Conservation (phyloP, 1,140 invertebrate genomes). For the Drosophila neocordata region DNA sequence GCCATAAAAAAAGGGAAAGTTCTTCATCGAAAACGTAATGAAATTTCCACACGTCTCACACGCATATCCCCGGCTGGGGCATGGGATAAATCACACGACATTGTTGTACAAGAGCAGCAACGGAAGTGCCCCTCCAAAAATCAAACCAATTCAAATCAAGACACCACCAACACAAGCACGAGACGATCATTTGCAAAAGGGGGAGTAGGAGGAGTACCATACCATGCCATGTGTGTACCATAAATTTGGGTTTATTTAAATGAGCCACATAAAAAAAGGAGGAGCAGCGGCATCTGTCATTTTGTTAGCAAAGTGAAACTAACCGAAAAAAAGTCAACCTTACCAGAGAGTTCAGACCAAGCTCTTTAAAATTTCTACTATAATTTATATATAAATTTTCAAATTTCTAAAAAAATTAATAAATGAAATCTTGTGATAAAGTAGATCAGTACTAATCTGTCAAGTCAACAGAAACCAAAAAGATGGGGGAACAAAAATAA, state of each 20-base stretch:
- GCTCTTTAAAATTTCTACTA: background rate
- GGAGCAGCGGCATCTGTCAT: constrained; percentile 56
- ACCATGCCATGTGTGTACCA: constrained; percentile 31
- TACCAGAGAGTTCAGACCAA: background rate
- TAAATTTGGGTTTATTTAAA: constrained; percentile 77
- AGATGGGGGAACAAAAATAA: constrained; percentile 4
- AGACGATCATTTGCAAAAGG: constrained; percentile 54
- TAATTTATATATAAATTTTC: background rate
- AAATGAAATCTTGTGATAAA: constrained; percentile 41
- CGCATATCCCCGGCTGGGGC: background rate
- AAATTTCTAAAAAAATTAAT: constrained; percentile 45
- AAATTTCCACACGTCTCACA: constrained; percentile 55
- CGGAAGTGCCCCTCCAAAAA: constrained; percentile 60
- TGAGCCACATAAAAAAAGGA: constrained; percentile 50
- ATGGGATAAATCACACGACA: constrained; percentile 71
- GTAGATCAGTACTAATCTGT: constrained; percentile 49
- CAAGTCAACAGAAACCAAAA: constrained; percentile 23
- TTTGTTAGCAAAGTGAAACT: constrained; percentile 30
- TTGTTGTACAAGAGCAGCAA: constrained; percentile 46
- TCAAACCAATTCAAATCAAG: constrained; percentile 30
- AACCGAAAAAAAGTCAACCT: background rate
- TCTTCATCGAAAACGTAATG: constrained; percentile 49
- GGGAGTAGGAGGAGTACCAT: constrained; percentile 32
- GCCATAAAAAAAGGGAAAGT: constrained; percentile 48
- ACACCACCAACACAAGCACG: constrained; percentile 18